Percentiles rank a stretch among this genome's conserved stretches.
These are phyloP conservation scores for Unio pictorum DNA, from an alignment of 2,888 invertebrate species.

Conservation along the genomic window DNA sequence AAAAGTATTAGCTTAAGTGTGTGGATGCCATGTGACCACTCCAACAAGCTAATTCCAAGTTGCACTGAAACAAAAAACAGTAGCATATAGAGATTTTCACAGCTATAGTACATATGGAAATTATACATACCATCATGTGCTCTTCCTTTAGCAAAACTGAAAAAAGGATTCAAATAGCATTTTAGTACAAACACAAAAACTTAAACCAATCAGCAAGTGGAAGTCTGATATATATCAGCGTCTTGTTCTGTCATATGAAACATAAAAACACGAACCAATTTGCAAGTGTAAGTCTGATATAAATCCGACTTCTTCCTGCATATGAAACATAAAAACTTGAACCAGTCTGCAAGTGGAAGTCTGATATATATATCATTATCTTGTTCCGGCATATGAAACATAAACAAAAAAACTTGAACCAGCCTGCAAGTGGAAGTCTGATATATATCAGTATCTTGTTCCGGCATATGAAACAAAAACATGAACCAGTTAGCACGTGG, in stretches of 20 bases:
- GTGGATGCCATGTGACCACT: too few relatives aligned
- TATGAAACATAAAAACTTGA: not conserved
- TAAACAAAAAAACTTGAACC: not conserved
- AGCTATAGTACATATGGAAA: not conserved
- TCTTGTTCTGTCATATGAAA: not conserved
- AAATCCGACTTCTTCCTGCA: too few relatives aligned
- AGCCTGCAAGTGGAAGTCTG: not conserved
- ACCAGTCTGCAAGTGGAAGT: not conserved
- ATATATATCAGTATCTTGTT: not conserved
- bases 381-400: not conserved
- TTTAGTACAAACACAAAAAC: not conserved
- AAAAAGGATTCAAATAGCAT: slow-evolving; percentile 12
- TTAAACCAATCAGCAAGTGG: too few relatives aligned
- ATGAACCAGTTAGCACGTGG: too few relatives aligned
- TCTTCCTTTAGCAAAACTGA: slow-evolving; percentile 43
- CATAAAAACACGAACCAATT: too few relatives aligned
- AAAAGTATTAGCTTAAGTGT: too few relatives aligned
- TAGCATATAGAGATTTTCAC: not conserved
- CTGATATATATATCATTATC: not conserved
- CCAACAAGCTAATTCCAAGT: too few relatives aligned
- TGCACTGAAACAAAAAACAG: not conserved
- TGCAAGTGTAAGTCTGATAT: too few relatives aligned
- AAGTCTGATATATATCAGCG: not conserved
- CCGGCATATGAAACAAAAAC: too few relatives aligned
- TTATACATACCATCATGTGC: slow-evolving; percentile 47